Conservation (phyloP, 2,113 vertebrate species). For the Chionodraco myersi region DNA sequence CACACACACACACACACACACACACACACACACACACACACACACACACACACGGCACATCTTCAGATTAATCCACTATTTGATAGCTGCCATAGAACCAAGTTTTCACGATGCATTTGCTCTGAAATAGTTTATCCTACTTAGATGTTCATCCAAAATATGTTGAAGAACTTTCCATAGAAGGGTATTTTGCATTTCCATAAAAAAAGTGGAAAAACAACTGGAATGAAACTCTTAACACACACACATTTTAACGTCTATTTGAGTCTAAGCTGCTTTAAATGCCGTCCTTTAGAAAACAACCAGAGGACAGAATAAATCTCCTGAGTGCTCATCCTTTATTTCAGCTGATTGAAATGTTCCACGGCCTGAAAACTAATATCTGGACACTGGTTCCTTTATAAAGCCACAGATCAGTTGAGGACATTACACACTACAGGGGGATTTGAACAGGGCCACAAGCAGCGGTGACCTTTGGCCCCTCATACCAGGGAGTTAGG, state of each 20-base stretch:
- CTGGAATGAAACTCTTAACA: neutral
- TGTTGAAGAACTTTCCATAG: neutral
- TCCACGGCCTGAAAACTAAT: constrained; percentile 39
- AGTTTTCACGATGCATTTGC: neutral
- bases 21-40: neutral
- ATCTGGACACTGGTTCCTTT: constrained; percentile 49
- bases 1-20: too few relatives aligned
- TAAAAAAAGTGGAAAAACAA: neutral
- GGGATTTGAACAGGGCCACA: constrained; percentile 78
- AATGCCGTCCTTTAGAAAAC: neutral
- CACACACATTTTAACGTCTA: neutral
- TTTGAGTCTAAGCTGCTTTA: neutral
- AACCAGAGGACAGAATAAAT: neutral
- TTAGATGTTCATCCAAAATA: neutral
- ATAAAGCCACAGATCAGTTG: constrained; percentile 40
- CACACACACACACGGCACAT: neutral
- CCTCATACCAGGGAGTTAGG: constrained; percentile 78
- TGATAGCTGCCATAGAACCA: neutral
- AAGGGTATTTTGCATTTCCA: neutral
- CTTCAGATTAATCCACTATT: neutral
- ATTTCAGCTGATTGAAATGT: constrained; percentile 50
- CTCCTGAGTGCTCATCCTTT: neutral
- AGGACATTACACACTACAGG: constrained; percentile 73
- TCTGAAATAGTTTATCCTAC: neutral
- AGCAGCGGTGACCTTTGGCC: constrained; percentile 79